Conservation (phyloP, 2,113 vertebrate species). For the Xenopus borealis region DNA sequence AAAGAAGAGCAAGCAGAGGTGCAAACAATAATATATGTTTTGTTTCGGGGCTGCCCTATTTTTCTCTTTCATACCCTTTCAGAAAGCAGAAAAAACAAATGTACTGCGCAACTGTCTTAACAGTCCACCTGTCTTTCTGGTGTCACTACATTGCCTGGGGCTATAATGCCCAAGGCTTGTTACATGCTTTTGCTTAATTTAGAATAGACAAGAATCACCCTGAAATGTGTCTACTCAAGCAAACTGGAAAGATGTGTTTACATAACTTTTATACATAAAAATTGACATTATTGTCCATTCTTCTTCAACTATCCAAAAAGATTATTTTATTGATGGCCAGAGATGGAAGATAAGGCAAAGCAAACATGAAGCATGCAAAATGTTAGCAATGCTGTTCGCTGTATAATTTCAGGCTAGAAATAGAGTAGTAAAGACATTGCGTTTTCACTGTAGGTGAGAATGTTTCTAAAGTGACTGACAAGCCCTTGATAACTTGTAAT, state of each 20-base stretch:
- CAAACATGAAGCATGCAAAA: background rate
- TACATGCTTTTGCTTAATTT: slow-evolving; percentile 15
- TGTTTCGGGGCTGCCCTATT: no score
- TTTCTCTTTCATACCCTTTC: background rate
- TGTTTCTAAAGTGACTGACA: no score
- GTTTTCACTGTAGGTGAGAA: no score
- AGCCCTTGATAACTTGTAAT: no score
- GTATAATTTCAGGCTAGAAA: no score
- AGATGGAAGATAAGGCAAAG: background rate
- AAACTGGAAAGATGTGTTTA: background rate
- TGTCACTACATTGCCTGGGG: background rate
- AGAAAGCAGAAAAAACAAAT: background rate
- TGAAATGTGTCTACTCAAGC: background rate
- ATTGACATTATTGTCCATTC: slow-evolving; percentile 6
- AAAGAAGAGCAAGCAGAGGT: background rate
- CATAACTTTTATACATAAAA: slow-evolving; percentile 1
- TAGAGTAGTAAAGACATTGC: no score
- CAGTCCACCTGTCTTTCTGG: background rate
- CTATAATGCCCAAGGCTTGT: background rate
- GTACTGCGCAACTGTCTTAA: background rate
- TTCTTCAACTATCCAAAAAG: background rate
- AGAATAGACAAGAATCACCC: slow-evolving; percentile 1
- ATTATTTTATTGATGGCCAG: background rate
- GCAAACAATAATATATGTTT: background rate
- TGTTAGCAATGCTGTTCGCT: no score